phyloP scores from a whole-genome alignment of 2,113 vertebrate genomes.

The Pavo muticus region DNA sequence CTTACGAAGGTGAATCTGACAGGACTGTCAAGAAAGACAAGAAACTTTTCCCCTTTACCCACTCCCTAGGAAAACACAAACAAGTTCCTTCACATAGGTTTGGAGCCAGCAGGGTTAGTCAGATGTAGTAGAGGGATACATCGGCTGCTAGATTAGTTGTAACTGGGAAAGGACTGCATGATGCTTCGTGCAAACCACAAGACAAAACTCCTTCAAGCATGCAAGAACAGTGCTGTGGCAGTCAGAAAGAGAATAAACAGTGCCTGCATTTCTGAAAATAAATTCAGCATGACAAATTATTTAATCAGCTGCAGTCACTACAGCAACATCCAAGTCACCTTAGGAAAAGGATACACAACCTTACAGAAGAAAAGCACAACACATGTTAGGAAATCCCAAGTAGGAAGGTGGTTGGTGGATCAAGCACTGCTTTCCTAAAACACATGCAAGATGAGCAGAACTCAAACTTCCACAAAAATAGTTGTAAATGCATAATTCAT shows the following conservation, averaged over 20 bases:
- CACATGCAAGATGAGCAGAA: neutral
- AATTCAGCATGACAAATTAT: neutral
- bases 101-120: neutral
- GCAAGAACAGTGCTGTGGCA: rapidly evolving
- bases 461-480: neutral
- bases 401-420: neutral
- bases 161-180: neutral
- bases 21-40: neutral
- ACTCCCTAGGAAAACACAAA: neutral
- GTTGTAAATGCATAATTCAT: neutral
- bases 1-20: neutral
- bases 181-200: neutral
- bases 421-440: neutral
- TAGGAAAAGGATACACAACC: neutral
- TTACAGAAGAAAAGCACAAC: neutral
- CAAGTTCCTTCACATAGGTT: neutral
- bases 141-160: neutral
- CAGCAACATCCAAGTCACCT: neutral
- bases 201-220: neutral
- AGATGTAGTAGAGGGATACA: neutral
- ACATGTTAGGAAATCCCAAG: neutral
- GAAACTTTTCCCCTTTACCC: neutral
- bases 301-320: neutral
- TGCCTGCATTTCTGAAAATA: neutral
- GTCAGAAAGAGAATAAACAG: neutral